Evolutionary conservation across 2,888 invertebrate species (phyloP), one percentile per base, ranked within the genome.

Genomic region (Eucera pruinosa): DNA sequence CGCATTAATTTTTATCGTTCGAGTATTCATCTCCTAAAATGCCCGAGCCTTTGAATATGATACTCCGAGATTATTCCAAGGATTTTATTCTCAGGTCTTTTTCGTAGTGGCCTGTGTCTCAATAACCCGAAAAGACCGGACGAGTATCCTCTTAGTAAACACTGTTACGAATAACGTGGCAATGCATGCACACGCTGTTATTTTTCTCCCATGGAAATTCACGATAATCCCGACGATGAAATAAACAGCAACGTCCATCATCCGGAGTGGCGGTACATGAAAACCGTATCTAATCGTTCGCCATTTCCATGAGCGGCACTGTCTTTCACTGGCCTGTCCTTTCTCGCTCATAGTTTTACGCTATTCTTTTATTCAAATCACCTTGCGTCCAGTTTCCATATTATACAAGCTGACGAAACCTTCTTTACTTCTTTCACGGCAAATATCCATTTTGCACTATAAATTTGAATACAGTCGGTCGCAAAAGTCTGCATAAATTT

Each of bases 271-370:
- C 79, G 71, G 79, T 80, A 89, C 89, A 89, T 68, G 86, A 71
- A 89, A 89, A 88, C 78, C 75, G 86, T 89, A 89, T 89, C 86
- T 89, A 89, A 89, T 89, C 88, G 81, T 66, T 72, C 57, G 71
- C 80, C 66, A 83, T 84, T 88, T 87, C 65, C 84, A 72, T 69
- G 60, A 67, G 39, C 67, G 33, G 27, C 45, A 55, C 68, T 77
- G 65, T 71, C 50, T 72, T 71, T 67, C 71, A 48, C 23, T 33
- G 41, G 48, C 27, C 48, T 61, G 48, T 58, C 64, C 68, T 33
- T 48, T 41, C 45, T 41, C 66, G 57, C 52, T 54, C 39, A 61
- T 52, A 47, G 55, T 64, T 75, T 52, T 68, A 60, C 64, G 55
- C 41, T 61, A 58, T 41, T 64, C 55, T 50, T 68, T 80, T 75